Percentiles rank a stretch among this genome's conserved stretches.
Evolutionary conservation across 2,797 vertebrate species (phyloP).

Genomic region (Brotula barbata): DNA sequence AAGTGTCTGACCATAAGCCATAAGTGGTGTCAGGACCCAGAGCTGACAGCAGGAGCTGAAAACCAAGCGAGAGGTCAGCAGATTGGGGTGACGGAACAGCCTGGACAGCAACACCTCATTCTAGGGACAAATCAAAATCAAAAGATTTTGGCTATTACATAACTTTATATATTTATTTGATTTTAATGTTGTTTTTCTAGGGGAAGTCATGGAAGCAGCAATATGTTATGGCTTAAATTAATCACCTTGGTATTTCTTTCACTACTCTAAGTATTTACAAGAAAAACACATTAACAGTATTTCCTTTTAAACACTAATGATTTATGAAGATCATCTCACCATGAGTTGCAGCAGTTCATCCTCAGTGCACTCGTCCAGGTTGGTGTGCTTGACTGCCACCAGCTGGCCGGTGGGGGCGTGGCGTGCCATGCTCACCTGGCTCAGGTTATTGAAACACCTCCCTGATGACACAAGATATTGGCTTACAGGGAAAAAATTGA

Average conservation of each 20-base stretch:
- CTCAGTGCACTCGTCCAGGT: slow-evolving; percentile 93
- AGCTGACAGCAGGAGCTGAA: slow-evolving; percentile 93
- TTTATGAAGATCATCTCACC: slow-evolving; percentile 70
- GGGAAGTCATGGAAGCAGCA: too few relatives aligned
- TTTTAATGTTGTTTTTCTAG: too few relatives aligned
- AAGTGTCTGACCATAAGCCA: slow-evolving; percentile 88
- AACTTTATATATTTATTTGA: too few relatives aligned
- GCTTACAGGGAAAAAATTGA: too few relatives aligned
- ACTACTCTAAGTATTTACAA: too few relatives aligned
- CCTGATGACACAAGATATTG: slow-evolving; percentile 71
- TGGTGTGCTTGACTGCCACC: slow-evolving; percentile 91
- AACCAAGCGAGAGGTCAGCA: slow-evolving; percentile 91
- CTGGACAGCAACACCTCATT: slow-evolving; percentile 89
- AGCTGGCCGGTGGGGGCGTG: slow-evolving; percentile 87
- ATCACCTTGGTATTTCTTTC: too few relatives aligned
- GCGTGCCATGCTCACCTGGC: slow-evolving; percentile 89
- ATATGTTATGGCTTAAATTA: too few relatives aligned
- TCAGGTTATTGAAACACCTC: slow-evolving; percentile 91
- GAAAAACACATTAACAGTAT: too few relatives aligned
- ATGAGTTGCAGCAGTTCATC: slow-evolving; percentile 91
- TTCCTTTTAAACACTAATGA: too few relatives aligned
- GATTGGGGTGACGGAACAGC: slow-evolving; percentile 88
- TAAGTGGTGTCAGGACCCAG: slow-evolving; percentile 94
- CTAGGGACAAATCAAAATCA: slow-evolving; percentile 62
- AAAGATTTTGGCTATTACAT: too few relatives aligned